phyloP scores from a whole-genome alignment of 2,888 invertebrate genomes.

The Pollenia amentaria region DNA sequence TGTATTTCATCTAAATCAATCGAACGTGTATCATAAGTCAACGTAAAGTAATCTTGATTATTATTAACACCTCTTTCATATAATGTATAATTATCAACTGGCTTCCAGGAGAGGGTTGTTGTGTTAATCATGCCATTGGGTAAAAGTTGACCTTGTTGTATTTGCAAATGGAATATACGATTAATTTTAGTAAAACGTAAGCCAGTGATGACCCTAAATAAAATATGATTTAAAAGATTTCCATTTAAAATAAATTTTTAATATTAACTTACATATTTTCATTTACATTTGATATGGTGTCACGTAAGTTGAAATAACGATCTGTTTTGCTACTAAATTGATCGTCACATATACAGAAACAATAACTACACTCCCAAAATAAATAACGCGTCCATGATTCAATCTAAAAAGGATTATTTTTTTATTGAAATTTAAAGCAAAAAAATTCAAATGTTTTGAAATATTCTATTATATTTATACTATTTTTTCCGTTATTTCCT shows the following conservation, averaged over 20 bases:
- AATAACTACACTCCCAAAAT: slow-evolving; percentile 95
- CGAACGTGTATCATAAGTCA: slow-evolving; percentile 90
- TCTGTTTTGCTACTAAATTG: slow-evolving; percentile 88
- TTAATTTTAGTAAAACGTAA: slow-evolving; percentile 90
- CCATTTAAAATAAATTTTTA: not conserved
- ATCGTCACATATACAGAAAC: slow-evolving; percentile 95
- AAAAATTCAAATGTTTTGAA: too few relatives aligned
- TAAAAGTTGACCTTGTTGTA: slow-evolving; percentile 89
- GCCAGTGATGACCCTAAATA: slow-evolving; percentile 91
- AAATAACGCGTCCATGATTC: slow-evolving; percentile 96
- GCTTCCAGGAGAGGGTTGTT: slow-evolving; percentile 88
- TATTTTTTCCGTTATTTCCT: too few relatives aligned
- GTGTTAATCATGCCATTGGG: slow-evolving; percentile 88
- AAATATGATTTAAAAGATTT: not conserved
- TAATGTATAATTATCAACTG: slow-evolving; percentile 87
- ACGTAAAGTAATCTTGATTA: slow-evolving; percentile 90
- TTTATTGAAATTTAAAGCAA: too few relatives aligned
- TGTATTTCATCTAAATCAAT: slow-evolving; percentile 92
- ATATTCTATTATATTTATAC: too few relatives aligned
- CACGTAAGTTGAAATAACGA: slow-evolving; percentile 92
- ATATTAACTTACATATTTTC: slow-evolving; percentile 87
- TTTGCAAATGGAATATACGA: slow-evolving; percentile 92
- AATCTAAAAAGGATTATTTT: slow-evolving; percentile 84
- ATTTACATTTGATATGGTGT: slow-evolving; percentile 86
- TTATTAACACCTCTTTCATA: slow-evolving; percentile 86